Percentiles rank a stretch among this genome's conserved stretches.
phyloP scores from a whole-genome alignment of 1,140 invertebrate species.

The Musca domestica region DNA sequence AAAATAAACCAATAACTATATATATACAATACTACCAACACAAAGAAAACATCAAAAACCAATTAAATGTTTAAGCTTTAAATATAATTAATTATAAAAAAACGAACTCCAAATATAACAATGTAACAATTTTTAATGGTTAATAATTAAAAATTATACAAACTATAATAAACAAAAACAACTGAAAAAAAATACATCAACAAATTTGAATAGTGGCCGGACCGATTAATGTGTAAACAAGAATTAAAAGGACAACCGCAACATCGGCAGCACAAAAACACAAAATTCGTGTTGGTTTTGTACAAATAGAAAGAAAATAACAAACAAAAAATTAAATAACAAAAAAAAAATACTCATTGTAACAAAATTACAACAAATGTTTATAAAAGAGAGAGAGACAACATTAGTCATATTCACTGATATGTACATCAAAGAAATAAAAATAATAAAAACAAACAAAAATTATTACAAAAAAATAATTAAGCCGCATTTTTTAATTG shows the following conservation, averaged over 20 bases:
- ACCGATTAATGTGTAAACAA: slow-evolving; percentile 14
- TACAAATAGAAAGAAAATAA: not conserved
- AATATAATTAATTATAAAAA: not conserved
- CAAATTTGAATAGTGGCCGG: not conserved
- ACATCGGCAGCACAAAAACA: not conserved
- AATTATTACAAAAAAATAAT: not conserved
- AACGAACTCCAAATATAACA: not conserved
- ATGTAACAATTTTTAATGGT: slow-evolving; percentile 12
- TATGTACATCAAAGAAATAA: not conserved
- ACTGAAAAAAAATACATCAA: not conserved
- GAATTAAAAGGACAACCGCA: not conserved
- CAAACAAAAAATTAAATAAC: not conserved
- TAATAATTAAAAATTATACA: slow-evolving; percentile 17
- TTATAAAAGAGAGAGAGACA: not conserved
- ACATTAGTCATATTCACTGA: not conserved
- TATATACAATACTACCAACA: not conserved
- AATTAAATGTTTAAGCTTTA: slow-evolving; percentile 12
- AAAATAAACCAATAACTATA: not conserved
- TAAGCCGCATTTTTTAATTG: no score
- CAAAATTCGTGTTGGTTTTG: not conserved
- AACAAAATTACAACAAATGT: not conserved
- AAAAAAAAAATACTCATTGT: not conserved
- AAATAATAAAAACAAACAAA: not conserved
- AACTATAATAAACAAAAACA: not conserved
- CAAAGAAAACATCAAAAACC: not conserved